Evolutionary conservation across 2,113 vertebrate species (phyloP), one percentile per base, ranked within the genome.

Genomic region (Fulmarus glacialis): DNA sequence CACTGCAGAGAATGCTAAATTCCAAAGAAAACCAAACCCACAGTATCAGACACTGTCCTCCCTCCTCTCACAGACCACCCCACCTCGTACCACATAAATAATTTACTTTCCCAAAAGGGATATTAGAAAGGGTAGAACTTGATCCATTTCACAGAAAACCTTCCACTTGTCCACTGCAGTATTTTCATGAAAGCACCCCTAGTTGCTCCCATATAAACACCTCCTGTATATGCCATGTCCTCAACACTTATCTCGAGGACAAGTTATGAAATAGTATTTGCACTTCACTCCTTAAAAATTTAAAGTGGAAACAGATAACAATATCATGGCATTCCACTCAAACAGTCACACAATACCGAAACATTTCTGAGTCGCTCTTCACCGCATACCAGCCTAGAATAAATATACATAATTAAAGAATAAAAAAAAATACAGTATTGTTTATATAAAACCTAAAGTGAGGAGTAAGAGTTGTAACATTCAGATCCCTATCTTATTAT

Each of bases 201-300:
- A 53, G 20, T 3, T 75, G 23, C 26, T 77, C 52, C 53, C 32
- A 30, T 18, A 68, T 9, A 87, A 95, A 64, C 26, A 43, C 6
- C 27, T 77, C 59, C 58, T 45, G 32, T 45, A 53, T n/a, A 43
- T 40, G 43, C 36, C 66, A 52, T 13, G 62, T 18, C 36, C 56
- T 74, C 83, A 59, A 74, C 9, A 6, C 64, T 89, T 89, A 63
- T 21, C 58, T 90, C 15, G 11, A 42, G 48, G 34, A 12, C 42
- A 82, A 82, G 81, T 74, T 88, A 83, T 53, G 81, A 93, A 97
- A 86, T 21, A 55, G 59, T 60, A 89, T 77, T 93, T 95, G 89
- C 62, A 83, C 77, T 90, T 59, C 84, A 60, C 89, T 79, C 68
- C 55, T 97, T 93, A 97, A 92, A 89, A 94, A 95, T 68, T 8